phyloP scores from a whole-genome alignment of 2,888 invertebrate genomes.

The Linnaemya vulpina region DNA sequence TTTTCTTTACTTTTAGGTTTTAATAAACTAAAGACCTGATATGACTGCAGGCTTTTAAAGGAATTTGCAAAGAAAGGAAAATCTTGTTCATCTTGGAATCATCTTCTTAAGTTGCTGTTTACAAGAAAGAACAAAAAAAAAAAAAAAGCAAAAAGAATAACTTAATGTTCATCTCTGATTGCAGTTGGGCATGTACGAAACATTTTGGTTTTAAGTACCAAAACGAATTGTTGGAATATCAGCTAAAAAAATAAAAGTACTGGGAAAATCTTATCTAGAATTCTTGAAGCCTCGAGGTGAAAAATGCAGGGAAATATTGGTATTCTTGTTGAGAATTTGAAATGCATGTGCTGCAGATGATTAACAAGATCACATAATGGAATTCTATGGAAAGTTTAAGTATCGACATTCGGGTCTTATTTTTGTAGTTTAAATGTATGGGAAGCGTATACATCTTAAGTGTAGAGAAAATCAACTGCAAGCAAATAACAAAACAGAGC shows the following conservation, averaged over 20 bases:
- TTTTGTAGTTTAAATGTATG: constrained; percentile 26
- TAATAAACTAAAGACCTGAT: constrained; percentile 49
- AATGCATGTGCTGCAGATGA: constrained; percentile 34
- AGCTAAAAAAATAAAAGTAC: constrained; percentile 17
- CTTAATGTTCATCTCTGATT: constrained; percentile 54
- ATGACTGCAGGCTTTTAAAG: constrained; percentile 53
- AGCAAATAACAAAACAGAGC: too few species aligned
- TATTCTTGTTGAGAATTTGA: constrained; percentile 24
- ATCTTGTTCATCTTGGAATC: constrained; percentile 51
- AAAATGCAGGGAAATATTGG: constrained; percentile 43
- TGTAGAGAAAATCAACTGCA: constrained; percentile 11
- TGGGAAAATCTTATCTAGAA: constrained; percentile 61
- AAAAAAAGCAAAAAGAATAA: background rate
- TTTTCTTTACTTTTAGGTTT: background rate
- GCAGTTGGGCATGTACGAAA: constrained; percentile 38
- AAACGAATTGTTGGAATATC: constrained; percentile 60
- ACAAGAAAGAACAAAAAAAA: background rate
- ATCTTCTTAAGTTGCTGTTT: constrained; percentile 38
- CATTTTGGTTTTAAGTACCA: constrained; percentile 58
- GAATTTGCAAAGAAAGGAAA: constrained; percentile 45
- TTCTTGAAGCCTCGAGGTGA: constrained; percentile 53
- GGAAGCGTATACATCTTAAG: constrained; percentile 12
- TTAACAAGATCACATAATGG: constrained; percentile 58
- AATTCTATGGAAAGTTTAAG: constrained; percentile 47
- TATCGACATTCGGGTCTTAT: background rate